These are phyloP conservation scores for Ceyx melanurus DNA, from an alignment of 2,113 vertebrate species.

Conservation along the genomic window DNA sequence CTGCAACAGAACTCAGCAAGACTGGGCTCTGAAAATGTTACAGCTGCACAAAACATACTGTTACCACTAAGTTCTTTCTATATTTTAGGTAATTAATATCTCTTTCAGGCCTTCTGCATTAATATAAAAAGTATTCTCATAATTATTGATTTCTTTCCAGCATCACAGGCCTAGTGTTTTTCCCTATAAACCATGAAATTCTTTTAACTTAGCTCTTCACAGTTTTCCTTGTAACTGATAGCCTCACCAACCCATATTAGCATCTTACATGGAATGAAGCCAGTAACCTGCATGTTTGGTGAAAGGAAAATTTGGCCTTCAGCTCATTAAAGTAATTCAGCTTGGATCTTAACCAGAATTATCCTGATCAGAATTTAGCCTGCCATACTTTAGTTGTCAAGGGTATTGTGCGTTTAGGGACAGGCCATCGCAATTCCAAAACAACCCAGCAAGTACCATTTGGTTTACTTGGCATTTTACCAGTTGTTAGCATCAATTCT, in stretches of 20 bases:
- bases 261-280: neutral
- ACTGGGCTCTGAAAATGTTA: neutral
- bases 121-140: neutral
- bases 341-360: neutral
- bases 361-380: neutral
- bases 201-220: neutral
- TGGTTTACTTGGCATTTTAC: neutral
- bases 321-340: neutral
- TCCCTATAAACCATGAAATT: neutral
- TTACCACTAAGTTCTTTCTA: neutral
- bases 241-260: neutral
- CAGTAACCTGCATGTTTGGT: neutral
- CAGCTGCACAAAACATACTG: neutral
- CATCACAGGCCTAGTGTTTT: neutral
- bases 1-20: neutral
- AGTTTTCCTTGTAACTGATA: neutral
- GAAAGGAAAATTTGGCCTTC: slow-evolving; percentile 1
- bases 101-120: neutral
- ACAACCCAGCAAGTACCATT: neutral
- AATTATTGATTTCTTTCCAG: neutral
- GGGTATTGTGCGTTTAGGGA: neutral
- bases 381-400: neutral
- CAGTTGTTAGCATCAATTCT: neutral
- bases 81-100: neutral
- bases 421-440: neutral